Base-by-base conservation (phyloP, 1,140 invertebrate species). In the Pentalonia nigronervosa region DNA sequence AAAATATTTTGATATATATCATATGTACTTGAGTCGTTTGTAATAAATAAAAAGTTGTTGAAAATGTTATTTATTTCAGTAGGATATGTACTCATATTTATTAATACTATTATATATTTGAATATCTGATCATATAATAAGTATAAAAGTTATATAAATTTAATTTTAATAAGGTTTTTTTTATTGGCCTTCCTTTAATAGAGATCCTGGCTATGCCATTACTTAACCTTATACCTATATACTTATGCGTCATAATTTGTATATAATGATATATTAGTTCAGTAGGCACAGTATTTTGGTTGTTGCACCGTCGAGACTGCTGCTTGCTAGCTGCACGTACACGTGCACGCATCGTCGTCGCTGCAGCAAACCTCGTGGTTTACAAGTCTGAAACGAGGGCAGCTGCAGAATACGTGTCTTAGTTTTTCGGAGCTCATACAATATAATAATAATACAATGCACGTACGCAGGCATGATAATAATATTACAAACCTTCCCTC, bases 401-500 rank as follows among this genome's bases (percentile, higher is more conserved):
- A 53, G 23, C 83, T 41, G 83, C 83, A 84, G 87, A 89, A 41
- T 41, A 41, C 41, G 87, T 53, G 87, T 34, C 20, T 50, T 23
- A 41, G 83, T 84, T 84, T 84, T 53, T 34, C 87, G 87, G 8
- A 21, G 87, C 48, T 89, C 53, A 30, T 45, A 45, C 83, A 45
- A 81, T 36, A 21, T 20, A 81, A 81, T 81, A 81, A 81, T 81
- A 81, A 81, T 81, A 87, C 25, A 87, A 47, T 48, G 41, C 25
- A 7, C 45, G 30, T n/a, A n/a, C 14, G 11, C 11, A 48, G 2
- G 34, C n/a, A 53, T 34, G 36, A 89, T 36, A 89, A 89, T 53
- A 89, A 89, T 53, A 50, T 53, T 89, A 53, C 25, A 89, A 53
- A 89, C 87, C 48, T 34, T 50, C 23, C 41, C 86, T 50, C 50